Base-by-base conservation (phyloP, 2,113 vertebrate species). In the Sebastes fasciatus region DNA sequence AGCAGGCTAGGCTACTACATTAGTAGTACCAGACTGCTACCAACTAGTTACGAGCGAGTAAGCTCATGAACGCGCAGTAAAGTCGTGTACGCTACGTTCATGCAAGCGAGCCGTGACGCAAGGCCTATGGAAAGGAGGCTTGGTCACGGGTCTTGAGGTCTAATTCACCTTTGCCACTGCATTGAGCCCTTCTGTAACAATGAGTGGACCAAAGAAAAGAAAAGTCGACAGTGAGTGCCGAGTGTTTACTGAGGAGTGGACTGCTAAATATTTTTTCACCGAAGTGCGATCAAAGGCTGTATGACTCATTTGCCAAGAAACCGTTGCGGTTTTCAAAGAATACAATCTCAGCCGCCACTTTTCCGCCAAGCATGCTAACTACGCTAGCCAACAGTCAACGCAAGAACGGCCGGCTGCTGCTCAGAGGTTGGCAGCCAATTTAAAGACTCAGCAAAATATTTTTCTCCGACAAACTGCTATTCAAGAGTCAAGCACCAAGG, bases 301-400 rank as follows among this genome's bases (percentile, higher is more conserved):
- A 11, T 54, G 61, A 23, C 34, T 64, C 7, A 69, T 77, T 17
- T 83, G 70, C 62, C 80, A 82, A 72, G 62, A 86, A 78, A 69
- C 62, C 0, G 26, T 73, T 43, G 46, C 46, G 6, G 74, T 83
- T 49, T 78, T 45, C 34, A 83, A 69, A 49, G 75, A 83, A 43
- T 64, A 83, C 63, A 83, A 83, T 23, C 54, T 83, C 49, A 73
- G 49, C 54, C n/a, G 45, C 45, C 49, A 82, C 68, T 86, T 78
- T 79, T 2, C 69, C 46, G 74, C 66, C 1, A 83, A 67, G 74
- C 80, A 83, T 78, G 62, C 68, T 45, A 64, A 64, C 26, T 34
- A 34, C 26, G 26, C 26, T 34, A 34, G 3, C 26, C 26, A 34
- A 34, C 26, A 34, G 26, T 34, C 26, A 71, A 70, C 49, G 1